Base-by-base conservation (phyloP, 2,888 invertebrate genomes). In the Acleris cristana region DNA sequence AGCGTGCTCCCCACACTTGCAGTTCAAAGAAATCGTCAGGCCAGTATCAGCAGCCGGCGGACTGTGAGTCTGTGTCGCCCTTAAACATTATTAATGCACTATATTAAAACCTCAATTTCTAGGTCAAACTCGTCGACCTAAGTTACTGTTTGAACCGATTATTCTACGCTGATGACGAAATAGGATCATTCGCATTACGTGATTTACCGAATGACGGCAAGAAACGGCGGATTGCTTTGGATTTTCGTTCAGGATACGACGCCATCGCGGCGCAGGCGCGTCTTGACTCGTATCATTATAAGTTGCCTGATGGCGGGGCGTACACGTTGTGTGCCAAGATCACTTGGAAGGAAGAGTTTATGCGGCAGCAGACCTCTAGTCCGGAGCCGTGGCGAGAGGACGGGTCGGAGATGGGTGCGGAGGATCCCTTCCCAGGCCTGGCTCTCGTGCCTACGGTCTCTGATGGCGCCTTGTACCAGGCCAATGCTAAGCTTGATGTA, bases 401-500 rank as follows among this genome's bases (percentile, higher is more conserved):
- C 19, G 12, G 6, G 18, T 7, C 5, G 18, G 18, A 30, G 48
- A 26, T 16, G 49, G n/a, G n/a, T n/a, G 18, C 40, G 14, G 4
- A 45, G 6, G 34, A n/a, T 1, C 19, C 23, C 16, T 55, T 26
- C 19, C 12, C 10, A 23, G 4, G 19, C 10, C 1, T 51, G 16
- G 34, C 59, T 7, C 2, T 40, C 18, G 3, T 55, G n/a, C 44
- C 65, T 2, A 44, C 8, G 8, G 4, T 56, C 30, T 23, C 40
- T 4, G 55, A 51, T 12, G n/a, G 1, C 18, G 51, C 23, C 6
- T 21, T 66, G 12, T n/a, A 51, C 14, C 54, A 30, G 26, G 56
- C 61, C 21, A 61, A n/a, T 44, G 56, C 61, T n/a, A 61, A n/a
- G 59, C 65, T 66, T 30, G 56, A 66, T 56, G 65, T 66, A 5